phyloP scores from a whole-genome alignment of 2,113 vertebrate genomes.

The Ceyx cyanopectus region DNA sequence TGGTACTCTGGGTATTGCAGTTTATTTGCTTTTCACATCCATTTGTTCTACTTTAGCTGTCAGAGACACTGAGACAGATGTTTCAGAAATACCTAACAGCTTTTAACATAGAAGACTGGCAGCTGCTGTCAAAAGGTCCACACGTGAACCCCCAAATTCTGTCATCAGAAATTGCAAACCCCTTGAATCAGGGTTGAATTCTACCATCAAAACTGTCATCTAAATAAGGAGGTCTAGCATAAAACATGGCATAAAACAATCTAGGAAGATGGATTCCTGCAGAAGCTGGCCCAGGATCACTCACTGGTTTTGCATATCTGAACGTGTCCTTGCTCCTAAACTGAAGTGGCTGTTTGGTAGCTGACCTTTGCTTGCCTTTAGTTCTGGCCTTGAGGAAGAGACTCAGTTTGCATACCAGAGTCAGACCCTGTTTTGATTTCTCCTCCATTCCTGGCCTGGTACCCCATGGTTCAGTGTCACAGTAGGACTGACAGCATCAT shows the following conservation, averaged over 20 bases:
- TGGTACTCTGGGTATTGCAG: neutral
- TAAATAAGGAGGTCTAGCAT: neutral
- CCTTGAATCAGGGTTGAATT: neutral
- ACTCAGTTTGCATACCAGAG: neutral
- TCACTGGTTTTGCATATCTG: neutral
- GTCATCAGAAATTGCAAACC: neutral
- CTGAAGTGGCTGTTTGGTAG: neutral
- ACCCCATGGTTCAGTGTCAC: neutral
- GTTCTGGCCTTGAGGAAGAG: neutral
- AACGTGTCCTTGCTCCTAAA: neutral
- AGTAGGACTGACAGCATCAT: neutral
- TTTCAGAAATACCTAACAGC: neutral
- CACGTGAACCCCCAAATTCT: neutral
- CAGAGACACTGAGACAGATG: neutral
- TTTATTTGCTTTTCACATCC: slow-evolving; percentile 44
- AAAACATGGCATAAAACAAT: neutral
- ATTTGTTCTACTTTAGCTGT: slow-evolving; percentile 17
- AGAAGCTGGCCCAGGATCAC: neutral
- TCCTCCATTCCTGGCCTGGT: neutral
- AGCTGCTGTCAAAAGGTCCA: neutral
- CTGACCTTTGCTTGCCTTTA: neutral
- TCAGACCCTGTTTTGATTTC: neutral
- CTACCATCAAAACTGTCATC: neutral
- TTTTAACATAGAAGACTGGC: neutral
- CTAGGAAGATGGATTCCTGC: neutral